Conservation (phyloP, 2,797 vertebrate genomes). For the Sorex maritimensis region DNA sequence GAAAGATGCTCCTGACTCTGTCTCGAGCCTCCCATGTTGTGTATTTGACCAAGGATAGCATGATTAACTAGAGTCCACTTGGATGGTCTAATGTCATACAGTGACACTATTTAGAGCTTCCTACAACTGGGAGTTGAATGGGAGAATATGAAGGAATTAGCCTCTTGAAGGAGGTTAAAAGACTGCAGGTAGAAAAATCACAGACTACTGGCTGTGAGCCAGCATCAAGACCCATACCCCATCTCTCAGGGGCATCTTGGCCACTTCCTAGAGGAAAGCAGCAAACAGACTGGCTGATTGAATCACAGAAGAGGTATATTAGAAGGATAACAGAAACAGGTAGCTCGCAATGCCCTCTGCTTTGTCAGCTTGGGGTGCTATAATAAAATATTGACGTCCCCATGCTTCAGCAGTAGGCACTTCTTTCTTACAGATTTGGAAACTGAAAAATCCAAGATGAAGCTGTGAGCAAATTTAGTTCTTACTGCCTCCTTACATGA, state of each 20-base stretch:
- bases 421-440: constrained; percentile 26
- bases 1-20: not conserved
- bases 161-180: not conserved
- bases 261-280: not conserved
- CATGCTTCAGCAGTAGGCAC: constrained; percentile 8
- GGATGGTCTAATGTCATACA: not conserved
- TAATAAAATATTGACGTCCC: not conserved
- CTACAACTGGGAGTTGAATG: not conserved
- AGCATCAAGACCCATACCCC: not conserved
- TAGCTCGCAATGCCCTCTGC: not conserved
- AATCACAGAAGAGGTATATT: not conserved
- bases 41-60: not conserved
- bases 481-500: not conserved
- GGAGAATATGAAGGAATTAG: not conserved
- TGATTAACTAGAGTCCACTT: not conserved
- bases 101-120: not conserved
- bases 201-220: not conserved
- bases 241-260: rapidly evolving
- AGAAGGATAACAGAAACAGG: not conserved
- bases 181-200: not conserved
- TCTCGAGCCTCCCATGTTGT: not conserved
- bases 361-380: not conserved
- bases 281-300: not conserved
- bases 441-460: constrained; percentile 12
- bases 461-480: not conserved